Evolutionary conservation across 1,140 invertebrate genomes (phyloP).

Genomic region (Drosophila sulfurigaster): DNA sequence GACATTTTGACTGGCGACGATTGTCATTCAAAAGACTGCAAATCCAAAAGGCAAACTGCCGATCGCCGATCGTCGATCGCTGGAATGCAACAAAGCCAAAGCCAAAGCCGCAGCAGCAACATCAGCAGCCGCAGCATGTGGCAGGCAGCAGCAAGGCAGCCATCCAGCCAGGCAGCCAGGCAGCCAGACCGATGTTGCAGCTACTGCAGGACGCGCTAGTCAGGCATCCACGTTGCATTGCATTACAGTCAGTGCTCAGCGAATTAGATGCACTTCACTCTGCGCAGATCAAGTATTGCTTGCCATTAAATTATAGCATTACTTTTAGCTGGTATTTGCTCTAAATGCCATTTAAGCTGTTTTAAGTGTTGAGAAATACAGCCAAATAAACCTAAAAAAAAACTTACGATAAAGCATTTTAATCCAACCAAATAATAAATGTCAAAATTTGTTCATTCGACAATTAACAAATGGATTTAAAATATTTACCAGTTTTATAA

Average conservation of each 20-base stretch:
- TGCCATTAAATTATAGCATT: too few relatives aligned
- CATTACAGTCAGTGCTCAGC: slow-evolving; percentile 4
- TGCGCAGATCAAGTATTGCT: neutral
- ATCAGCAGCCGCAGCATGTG: slow-evolving; percentile 1
- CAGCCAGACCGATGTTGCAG: slow-evolving; percentile 2
- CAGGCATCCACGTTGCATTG: neutral
- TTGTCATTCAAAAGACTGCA: slow-evolving; percentile 74
- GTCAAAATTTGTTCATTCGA: too few relatives aligned
- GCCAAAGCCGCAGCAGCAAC: slow-evolving; percentile 11
- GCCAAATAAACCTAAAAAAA: too few relatives aligned
- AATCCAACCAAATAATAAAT: too few relatives aligned
- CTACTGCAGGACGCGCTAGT: slow-evolving; percentile 9
- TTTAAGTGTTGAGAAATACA: too few relatives aligned
- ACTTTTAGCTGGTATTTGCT: too few relatives aligned
- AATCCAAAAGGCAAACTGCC: slow-evolving; percentile 23
- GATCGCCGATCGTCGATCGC: neutral
- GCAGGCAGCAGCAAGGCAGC: slow-evolving; percentile 1
- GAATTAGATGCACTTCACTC: slow-evolving; percentile 2
- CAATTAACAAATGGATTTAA: too few relatives aligned
- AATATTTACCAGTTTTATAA: too few relatives aligned
- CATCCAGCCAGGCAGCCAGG: neutral
- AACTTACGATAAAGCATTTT: too few relatives aligned
- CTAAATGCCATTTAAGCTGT: too few relatives aligned
- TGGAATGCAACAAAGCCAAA: slow-evolving; percentile 58
- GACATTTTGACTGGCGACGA: slow-evolving; percentile 76